These are phyloP conservation scores for Dasyornis broadbenti DNA, from an alignment of 2,113 vertebrate genomes.

Conservation along the genomic window DNA sequence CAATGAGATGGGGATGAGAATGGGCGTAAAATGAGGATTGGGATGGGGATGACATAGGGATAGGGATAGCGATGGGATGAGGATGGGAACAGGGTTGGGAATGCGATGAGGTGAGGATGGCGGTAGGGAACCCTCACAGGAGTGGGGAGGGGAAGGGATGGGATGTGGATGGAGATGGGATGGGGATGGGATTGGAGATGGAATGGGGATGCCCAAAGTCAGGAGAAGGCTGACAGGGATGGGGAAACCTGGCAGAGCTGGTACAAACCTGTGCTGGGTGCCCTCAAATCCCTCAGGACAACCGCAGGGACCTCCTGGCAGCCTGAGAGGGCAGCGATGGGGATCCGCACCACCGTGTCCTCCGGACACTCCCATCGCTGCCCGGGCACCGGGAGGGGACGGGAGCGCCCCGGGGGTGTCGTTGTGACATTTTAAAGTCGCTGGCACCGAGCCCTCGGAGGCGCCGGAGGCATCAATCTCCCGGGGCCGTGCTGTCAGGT, in stretches of 20 bases:
- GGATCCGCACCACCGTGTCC: not conserved
- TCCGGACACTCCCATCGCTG: rapidly evolving
- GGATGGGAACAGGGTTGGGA: too few species aligned
- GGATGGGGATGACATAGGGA: not conserved
- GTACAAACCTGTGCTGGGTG: not conserved
- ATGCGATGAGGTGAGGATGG: not conserved
- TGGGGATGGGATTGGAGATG: not conserved
- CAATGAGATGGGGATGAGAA: too few species aligned
- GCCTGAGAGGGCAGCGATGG: not conserved
- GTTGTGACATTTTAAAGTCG: not conserved
- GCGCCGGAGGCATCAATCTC: constrained; percentile 12
- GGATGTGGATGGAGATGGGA: not conserved
- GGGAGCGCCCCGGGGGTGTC: not conserved
- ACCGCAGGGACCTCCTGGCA: rapidly evolving
- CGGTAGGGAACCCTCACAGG: not conserved
- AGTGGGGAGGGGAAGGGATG: not conserved
- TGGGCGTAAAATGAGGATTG: not conserved
- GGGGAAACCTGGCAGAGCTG: not conserved
- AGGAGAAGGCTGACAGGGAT: not conserved
- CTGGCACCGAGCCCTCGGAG: not conserved
- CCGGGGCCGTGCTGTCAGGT: not conserved
- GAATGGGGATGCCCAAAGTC: not conserved
- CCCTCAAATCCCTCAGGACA: not conserved
- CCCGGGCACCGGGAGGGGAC: not conserved
- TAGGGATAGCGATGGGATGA: too few species aligned